phyloP scores from a whole-genome alignment of 2,113 vertebrate genomes.

The Hydrolagus affinis region DNA sequence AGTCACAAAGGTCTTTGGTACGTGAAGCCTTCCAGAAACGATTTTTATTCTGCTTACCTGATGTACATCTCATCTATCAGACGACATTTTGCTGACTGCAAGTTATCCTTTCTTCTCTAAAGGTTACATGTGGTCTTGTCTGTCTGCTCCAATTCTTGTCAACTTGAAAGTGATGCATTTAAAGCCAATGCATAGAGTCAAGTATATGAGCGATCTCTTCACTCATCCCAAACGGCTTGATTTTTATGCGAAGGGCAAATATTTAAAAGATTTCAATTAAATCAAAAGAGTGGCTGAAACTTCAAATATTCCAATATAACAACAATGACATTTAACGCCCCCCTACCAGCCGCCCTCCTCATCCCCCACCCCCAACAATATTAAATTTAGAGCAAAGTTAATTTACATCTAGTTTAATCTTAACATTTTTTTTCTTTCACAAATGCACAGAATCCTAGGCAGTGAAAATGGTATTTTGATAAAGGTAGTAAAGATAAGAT shows the following conservation, averaged over 20 bases:
- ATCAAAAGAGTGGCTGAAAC: slow-evolving; percentile 34
- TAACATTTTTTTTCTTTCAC: neutral
- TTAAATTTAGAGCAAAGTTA: neutral
- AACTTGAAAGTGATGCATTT: neutral
- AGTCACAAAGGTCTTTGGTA: slow-evolving; percentile 44
- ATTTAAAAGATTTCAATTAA: slow-evolving; percentile 39
- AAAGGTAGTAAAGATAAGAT: too few relatives aligned
- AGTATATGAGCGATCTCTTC: neutral
- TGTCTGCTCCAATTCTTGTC: slow-evolving; percentile 20
- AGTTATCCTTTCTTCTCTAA: slow-evolving; percentile 40
- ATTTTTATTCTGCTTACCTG: slow-evolving; percentile 51
- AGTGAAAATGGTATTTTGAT: too few relatives aligned
- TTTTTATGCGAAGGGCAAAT: neutral
- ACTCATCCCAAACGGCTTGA: neutral
- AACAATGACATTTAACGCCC: neutral
- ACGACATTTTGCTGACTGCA: slow-evolving; percentile 40
- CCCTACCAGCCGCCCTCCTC: neutral
- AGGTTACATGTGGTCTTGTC: slow-evolving; percentile 38
- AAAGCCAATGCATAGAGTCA: neutral
- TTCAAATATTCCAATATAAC: too few relatives aligned
- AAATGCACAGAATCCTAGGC: neutral
- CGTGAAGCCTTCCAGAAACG: slow-evolving; percentile 45
- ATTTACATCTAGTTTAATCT: neutral
- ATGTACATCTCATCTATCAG: slow-evolving; percentile 48
- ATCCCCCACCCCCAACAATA: too few relatives aligned